Evolutionary conservation across 1,140 invertebrate genomes (phyloP).

Genomic region (Phymorhynchus buccinoides): DNA sequence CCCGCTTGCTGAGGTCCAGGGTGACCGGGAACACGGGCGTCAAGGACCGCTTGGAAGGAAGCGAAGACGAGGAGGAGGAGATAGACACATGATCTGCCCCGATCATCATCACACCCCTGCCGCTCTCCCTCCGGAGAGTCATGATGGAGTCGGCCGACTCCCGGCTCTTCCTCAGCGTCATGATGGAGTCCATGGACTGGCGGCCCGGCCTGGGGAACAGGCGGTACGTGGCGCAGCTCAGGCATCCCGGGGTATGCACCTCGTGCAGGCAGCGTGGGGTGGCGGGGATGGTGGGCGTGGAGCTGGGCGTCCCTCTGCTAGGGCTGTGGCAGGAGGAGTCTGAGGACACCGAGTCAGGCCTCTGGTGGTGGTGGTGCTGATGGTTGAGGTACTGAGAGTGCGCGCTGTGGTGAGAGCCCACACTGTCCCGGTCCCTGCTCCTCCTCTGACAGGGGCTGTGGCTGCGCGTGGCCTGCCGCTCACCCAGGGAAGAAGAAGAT

Average conservation of each 20-base stretch:
- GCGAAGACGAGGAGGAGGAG: conserved; percentile 3
- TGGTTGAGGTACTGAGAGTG: background rate
- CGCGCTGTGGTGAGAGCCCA: background rate
- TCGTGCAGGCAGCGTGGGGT: background rate
- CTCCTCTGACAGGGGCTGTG: conserved; percentile 4
- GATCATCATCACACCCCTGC: background rate
- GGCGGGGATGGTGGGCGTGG: no score
- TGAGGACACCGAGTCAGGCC: conserved; percentile 18
- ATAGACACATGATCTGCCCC: background rate
- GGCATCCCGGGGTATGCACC: background rate
- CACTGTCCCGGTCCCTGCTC: background rate
- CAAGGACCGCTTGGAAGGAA: conserved; percentile 50
- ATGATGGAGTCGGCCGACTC: conserved; percentile 39
- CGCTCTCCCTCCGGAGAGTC: conserved; percentile 39
- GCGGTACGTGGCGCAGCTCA: conserved; percentile 15
- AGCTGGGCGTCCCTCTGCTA: background rate
- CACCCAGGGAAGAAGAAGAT: background rate
- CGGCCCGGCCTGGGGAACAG: conserved; percentile 24
- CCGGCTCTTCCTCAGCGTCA: conserved; percentile 33
- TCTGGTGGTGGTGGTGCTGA: conserved; percentile 5
- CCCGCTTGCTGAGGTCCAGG: conserved; percentile 40
- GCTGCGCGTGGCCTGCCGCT: conserved; percentile 14
- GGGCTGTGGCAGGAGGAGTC: conserved; percentile 30
- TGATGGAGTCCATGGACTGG: conserved; percentile 42
- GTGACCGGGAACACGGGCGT: conserved; percentile 39